phyloP scores from a whole-genome alignment of 2,888 invertebrate genomes.

The Coelogynopora nodosa region DNA sequence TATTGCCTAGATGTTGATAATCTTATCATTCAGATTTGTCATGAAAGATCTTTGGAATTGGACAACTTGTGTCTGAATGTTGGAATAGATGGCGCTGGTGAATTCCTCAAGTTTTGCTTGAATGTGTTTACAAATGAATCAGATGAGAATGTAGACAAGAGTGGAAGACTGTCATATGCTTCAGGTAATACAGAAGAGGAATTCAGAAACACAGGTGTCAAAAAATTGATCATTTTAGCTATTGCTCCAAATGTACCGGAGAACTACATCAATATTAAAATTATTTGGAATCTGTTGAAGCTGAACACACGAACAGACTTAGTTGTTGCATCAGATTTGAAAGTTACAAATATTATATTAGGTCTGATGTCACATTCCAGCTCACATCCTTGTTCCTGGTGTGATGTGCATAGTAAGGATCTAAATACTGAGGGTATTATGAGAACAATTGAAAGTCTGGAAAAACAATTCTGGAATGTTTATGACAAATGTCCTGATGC shows the following conservation, averaged over 20 bases:
- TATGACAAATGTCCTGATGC: not conserved
- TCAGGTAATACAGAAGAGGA: not conserved
- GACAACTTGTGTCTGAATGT: too few species aligned
- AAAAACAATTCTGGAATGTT: slow-evolving; percentile 10
- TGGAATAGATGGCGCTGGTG: slow-evolving; percentile 37
- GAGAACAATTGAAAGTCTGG: slow-evolving; percentile 3
- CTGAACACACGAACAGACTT: not conserved
- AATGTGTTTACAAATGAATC: not conserved
- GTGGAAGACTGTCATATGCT: too few species aligned
- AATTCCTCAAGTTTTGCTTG: slow-evolving; percentile 15
- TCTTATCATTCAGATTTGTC: too few species aligned
- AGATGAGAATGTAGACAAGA: too few species aligned
- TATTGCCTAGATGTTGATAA: too few species aligned
- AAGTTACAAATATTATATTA: slow-evolving; percentile 27
- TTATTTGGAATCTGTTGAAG: not conserved
- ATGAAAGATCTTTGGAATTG: too few species aligned
- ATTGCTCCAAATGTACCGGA: slow-evolving; percentile 27
- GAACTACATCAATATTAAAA: slow-evolving; percentile 31
- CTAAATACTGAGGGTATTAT: not conserved
- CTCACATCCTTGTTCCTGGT: slow-evolving; percentile 31
- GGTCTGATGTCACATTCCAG: slow-evolving; percentile 18
- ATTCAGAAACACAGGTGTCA: slow-evolving; percentile 16
- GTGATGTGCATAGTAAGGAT: not conserved
- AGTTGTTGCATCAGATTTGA: slow-evolving; percentile 12
- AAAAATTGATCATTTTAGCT: slow-evolving; percentile 6